Base-by-base conservation (phyloP, 2,888 invertebrate species). In the Leptopilina drosophilae region DNA sequence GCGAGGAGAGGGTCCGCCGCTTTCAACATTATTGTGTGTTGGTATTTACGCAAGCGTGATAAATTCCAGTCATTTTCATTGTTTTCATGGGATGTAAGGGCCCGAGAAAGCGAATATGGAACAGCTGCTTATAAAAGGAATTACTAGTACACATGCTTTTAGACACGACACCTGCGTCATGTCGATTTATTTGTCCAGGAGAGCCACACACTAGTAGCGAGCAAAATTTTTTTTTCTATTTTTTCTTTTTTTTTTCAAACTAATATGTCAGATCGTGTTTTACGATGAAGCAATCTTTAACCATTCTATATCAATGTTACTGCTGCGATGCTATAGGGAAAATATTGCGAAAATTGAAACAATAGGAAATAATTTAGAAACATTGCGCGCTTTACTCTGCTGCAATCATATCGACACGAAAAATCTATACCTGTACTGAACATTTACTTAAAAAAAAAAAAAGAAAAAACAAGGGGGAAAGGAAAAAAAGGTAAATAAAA, bases 131-230 rank as follows among this genome's bases (percentile, higher is more conserved):
- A 56, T 59, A 59, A 64, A 20, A 56, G 56, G 56, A 56, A 73
- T 73, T 73, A 73, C 73, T 33, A 33, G 56, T 40, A 56, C 56
- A 56, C 56, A 73, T 59, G 56, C 33, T 56, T 56, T 59, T 73
- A n/a, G 73, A 56, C 14, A 73, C 73, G 73, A 73, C 73, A 73
- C 73, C 73, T 73, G 73, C 73, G 73, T 15, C 73, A 73, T 56
- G 73, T 73, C 73, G 56, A 73, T 73, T 73, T 73, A 73, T 73
- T 73, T 73, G 73, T 53, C 14, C 56, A 56, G 5, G 1, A 12
- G 73, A 56, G 9, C 6, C 53, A 33, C 33, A 33, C 33, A 33
- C 33, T 33, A 73, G 56, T 56, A 73, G 73, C 56, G 33, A 53
- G 33, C 56, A 73, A 73, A 20, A 1, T 20, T 20, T n/a, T 73